phyloP scores from a whole-genome alignment of 1,140 invertebrate genomes.

The Heliconius hewitsoni region DNA sequence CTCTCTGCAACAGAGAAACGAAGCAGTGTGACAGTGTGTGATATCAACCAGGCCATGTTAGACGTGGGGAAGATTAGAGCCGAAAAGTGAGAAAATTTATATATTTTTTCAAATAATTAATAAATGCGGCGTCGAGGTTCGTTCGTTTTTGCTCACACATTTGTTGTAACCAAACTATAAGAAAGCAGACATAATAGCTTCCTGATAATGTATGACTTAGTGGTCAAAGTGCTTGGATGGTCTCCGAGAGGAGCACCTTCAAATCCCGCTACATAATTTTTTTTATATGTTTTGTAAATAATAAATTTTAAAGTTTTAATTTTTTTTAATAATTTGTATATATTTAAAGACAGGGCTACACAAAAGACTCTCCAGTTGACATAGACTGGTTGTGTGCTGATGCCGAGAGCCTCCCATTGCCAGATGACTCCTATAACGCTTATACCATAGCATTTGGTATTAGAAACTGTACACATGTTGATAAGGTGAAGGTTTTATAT shows the following conservation, averaged over 20 bases:
- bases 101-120: too few species aligned
- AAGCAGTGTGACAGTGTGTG: conserved; percentile 93
- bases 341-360: conserved; percentile 76
- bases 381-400: conserved; percentile 94
- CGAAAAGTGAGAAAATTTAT: conserved; percentile 58
- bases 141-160: too few species aligned
- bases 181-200: too few species aligned
- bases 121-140: too few species aligned
- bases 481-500: conserved; percentile 85
- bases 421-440: conserved; percentile 91
- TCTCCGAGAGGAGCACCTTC: too few species aligned
- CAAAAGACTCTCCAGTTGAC: conserved; percentile 60
- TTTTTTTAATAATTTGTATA: neutral
- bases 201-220: too few species aligned
- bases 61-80: conserved; percentile 93
- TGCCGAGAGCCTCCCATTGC: conserved; percentile 93
- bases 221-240: too few species aligned
- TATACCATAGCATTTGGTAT: conserved; percentile 99
- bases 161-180: too few species aligned
- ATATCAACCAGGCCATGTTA: conserved; percentile 98
- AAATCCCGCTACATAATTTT: too few species aligned
- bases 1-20: conserved; percentile 71
- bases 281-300: too few species aligned
- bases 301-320: too few species aligned
- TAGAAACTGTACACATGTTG: conserved; percentile 96